Evolutionary conservation across 2,113 vertebrate species (phyloP), one percentile per base, ranked within the genome.

Genomic region (Triplophysa dalaica): DNA sequence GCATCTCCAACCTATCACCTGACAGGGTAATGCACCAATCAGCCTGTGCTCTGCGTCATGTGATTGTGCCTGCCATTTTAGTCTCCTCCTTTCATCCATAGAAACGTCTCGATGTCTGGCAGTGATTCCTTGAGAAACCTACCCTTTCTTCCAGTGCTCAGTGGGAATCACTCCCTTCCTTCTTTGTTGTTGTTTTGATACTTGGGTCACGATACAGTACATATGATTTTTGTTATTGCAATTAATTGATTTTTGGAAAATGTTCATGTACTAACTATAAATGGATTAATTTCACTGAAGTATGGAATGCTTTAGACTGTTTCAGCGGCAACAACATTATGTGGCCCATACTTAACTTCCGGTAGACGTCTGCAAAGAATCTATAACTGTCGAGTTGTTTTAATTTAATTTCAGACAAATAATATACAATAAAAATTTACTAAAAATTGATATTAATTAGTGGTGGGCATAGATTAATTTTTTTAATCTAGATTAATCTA

Each of bases 1-100:
- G 89, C 90, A 86, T 88, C 87, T 89, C 90, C 91, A 66, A 89
- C 89, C 88, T 91, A 90, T 89, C 91, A 90, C 88, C 89, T 91
- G 89, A 91, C 81, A 61, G 90, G 92, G 92, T 91, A 91, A 90
- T 89, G 88, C 87, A 86, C 87, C 85, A 85, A 87, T 87, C 81
- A 84, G 85, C 83, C 85, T 88, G 86, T 90, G 86, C 70, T 87
- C 68, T 88, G 82, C 87, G 85, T 89, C 85, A 62, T 87, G 89
- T 91, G 88, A 87, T 77, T 81, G 87, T 91, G 87, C 45, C 64
- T 61, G 45, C 66, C 45, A 33, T 43, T 17, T 22, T 13, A 21
- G 26, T 81, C 83, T 81, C 29, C 76, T 85, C 82, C 88, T 81
- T n/a, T 76, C 43, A 78, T 63, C 86, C 75, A 63, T 86, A 75